Evolutionary conservation across 1,140 invertebrate genomes (phyloP).

Genomic region (Vollenhovia emeryi): DNA sequence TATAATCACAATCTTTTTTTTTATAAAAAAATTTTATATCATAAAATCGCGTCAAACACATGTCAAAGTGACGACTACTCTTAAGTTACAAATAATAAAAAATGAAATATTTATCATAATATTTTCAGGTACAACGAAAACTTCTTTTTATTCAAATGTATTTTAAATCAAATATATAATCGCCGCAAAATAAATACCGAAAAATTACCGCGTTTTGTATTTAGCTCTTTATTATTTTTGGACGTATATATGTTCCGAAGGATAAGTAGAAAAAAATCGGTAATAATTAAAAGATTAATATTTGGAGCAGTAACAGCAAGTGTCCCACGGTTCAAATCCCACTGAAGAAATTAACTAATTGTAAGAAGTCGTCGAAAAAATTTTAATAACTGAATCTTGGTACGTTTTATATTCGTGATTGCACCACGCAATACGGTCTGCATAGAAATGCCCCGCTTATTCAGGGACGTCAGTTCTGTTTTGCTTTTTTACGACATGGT

Average conservation of each 20-base stretch:
- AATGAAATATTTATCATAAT: not conserved
- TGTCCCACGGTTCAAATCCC: not conserved
- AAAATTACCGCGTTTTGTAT: not conserved
- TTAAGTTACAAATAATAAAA: not conserved
- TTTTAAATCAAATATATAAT: not conserved
- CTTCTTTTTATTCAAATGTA: not conserved
- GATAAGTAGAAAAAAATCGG: not conserved
- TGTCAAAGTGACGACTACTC: not conserved
- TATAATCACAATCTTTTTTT: not conserved
- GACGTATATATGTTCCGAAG: too few relatives aligned
- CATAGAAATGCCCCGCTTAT: constrained; percentile 51
- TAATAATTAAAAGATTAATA: not conserved
- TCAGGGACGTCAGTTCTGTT: constrained; percentile 15
- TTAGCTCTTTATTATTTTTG: not conserved
- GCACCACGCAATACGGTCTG: constrained; percentile 4
- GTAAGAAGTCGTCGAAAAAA: not conserved
- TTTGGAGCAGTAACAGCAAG: not conserved
- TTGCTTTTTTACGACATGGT: constrained; percentile 54
- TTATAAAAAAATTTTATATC: too few relatives aligned
- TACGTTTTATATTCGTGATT: constrained; percentile 29
- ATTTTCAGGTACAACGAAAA: not conserved
- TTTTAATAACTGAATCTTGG: not conserved
- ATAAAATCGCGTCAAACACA: not conserved
- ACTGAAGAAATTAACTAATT: not conserved
- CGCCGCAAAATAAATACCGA: not conserved